Conservation (phyloP, 1,140 invertebrate genomes). For the Megalopta genalis region DNA sequence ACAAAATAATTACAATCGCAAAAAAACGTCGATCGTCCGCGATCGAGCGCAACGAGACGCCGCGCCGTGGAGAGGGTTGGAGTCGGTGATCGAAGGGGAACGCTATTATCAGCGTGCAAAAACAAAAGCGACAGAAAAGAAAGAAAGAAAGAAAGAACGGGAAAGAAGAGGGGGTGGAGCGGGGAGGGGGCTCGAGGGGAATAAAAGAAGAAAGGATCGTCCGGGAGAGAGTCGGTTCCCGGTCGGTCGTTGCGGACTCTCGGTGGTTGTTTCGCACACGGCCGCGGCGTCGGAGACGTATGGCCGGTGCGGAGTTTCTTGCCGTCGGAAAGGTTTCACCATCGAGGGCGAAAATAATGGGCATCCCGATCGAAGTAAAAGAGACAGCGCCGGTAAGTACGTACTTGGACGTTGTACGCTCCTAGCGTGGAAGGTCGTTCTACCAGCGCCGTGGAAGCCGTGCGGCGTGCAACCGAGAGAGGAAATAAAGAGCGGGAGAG, state of each 20-base stretch:
- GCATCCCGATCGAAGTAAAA: constrained; percentile 48
- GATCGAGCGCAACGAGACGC: not conserved
- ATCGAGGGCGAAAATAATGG: constrained; percentile 58
- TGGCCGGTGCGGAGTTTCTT: constrained; percentile 19
- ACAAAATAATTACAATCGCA: constrained; percentile 33
- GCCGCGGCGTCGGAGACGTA: constrained; percentile 29
- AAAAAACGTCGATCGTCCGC: not conserved
- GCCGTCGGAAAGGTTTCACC: constrained; percentile 36
- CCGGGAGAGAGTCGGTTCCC: not conserved
- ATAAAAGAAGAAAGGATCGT: not conserved
- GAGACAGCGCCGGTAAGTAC: constrained; percentile 56
- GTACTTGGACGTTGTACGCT: constrained; percentile 45
- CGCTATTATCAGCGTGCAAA: constrained; percentile 20
- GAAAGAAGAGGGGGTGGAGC: too few species aligned
- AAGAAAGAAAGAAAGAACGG: too few species aligned
- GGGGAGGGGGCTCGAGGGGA: not conserved
- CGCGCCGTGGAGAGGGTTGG: not conserved
- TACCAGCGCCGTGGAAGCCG: constrained; percentile 44
- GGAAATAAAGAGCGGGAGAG: not conserved
- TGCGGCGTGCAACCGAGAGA: constrained; percentile 17
- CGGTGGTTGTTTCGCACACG: constrained; percentile 35
- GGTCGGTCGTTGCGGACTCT: not conserved
- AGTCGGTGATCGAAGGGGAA: not conserved
- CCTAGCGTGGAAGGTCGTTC: constrained; percentile 52
- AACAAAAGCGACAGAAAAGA: too few species aligned